phyloP scores from a whole-genome alignment of 2,113 vertebrate genomes.

The Labrus mixtus region DNA sequence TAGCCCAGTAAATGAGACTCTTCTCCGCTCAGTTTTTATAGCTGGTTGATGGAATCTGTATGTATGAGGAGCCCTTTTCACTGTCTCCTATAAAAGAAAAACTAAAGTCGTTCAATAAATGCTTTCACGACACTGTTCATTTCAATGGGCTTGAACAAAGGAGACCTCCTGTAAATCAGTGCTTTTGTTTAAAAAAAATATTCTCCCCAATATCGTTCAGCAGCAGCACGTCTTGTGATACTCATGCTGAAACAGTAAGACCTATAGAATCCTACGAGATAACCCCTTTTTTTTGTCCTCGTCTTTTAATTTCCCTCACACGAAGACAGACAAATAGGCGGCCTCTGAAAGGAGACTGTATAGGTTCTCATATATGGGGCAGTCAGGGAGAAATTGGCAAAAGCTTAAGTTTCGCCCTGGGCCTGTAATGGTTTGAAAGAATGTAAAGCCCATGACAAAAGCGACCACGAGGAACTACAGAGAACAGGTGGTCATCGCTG shows the following conservation, averaged over 20 bases:
- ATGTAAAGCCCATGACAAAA: constrained; percentile 77
- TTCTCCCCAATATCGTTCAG: constrained; percentile 52
- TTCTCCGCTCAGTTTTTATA: constrained; percentile 72
- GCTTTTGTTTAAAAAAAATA: constrained; percentile 73
- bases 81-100: constrained; percentile 70
- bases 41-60: constrained; percentile 70
- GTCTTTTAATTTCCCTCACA: constrained; percentile 64
- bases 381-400: constrained; percentile 69
- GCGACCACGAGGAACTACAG: constrained; percentile 54
- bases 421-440: constrained; percentile 76
- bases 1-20: constrained; percentile 70
- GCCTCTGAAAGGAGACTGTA: constrained; percentile 64
- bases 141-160: constrained; percentile 62
- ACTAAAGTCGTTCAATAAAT: constrained; percentile 73
- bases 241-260: constrained; percentile 60
- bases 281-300: constrained; percentile 30
- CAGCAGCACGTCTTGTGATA: constrained; percentile 59
- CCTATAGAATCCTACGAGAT: constrained; percentile 69
- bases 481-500: constrained; percentile 83
- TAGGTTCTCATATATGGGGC: constrained; percentile 65
- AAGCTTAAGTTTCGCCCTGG: constrained; percentile 75
- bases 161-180: constrained; percentile 66
- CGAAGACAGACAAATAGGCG: constrained; percentile 65
- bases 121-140: constrained; percentile 72
- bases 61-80: constrained; percentile 72